Evolutionary conservation across 35 echinoderm and acorn worm genomes (phyloP), one percentile per base, ranked within the genome.

Genomic region (Patiria miniata): DNA sequence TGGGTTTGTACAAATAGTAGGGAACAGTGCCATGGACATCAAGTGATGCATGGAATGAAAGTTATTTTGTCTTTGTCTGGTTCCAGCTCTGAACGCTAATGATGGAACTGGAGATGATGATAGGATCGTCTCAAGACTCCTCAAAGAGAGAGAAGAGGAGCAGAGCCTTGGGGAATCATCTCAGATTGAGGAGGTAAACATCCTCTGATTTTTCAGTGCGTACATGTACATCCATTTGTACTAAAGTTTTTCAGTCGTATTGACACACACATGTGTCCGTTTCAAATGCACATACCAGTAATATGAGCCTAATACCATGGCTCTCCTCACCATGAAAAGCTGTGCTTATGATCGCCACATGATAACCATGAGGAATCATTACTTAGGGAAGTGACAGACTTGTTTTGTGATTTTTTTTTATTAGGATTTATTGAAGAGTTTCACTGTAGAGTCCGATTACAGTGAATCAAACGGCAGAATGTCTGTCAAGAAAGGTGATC

Each of bases 401-500:
- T 1, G 4, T 60, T 60, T 60, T 0, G 2, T 60, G 57, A n/a
- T 73, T 73, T 18, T 0, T 32, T 23, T 23, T 73, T 36, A 12
- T 30, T 7, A 73, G 65, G 65, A 73, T 73, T 73, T 73, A 30
- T 23, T 73, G 65, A 73, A 73, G 65, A 73, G 21, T 14, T 73
- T 73, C 65, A 73, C 65, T 34, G 7, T 73, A 14, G 65, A 73
- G 2, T 73, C 65, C 3, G 65, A 73, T 23, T 73, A 84, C 16
- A 84, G 59, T 60, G 53, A 84, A 14, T 37, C 53, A 32, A 36
- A 22, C 5, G 82, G 59, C 21, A 84, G 53, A 23, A 36, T 84
- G 51, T 59, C 14, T 17, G 53, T 84, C 51, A 54, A 84, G 29
- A 54, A 56, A 60, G 82, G 82, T 7, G 82, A 84, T 9, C 33